These are phyloP conservation scores for Boulengeromyrus knoepffleri DNA, from an alignment of 2,113 vertebrate species.

Conservation along the genomic window DNA sequence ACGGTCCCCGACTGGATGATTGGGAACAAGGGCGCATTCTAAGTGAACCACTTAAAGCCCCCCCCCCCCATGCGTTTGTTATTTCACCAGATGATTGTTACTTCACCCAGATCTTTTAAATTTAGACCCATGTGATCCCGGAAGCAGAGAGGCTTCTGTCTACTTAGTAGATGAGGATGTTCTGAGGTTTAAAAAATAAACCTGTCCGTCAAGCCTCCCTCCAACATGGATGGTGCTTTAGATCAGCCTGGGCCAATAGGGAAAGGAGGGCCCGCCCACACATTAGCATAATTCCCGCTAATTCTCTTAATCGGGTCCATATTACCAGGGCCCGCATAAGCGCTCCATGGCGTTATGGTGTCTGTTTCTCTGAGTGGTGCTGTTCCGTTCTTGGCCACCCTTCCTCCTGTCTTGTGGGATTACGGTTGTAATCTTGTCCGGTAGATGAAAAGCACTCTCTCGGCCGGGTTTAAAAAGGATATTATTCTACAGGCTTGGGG, in stretches of 20 bases:
- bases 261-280: not conserved
- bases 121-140: not conserved
- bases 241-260: not conserved
- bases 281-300: not conserved
- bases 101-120: not conserved
- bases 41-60: not conserved
- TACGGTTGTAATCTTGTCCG: slow-evolving; percentile 51
- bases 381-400: not conserved
- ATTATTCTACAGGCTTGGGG: slow-evolving; percentile 43
- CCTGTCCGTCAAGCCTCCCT: not conserved
- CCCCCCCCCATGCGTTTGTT: not conserved
- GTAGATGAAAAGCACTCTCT: slow-evolving; percentile 58
- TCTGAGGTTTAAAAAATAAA: not conserved
- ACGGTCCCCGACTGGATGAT: not conserved
- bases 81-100: too few species aligned
- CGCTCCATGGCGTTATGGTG: not conserved
- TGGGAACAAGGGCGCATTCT: not conserved
- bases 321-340: not conserved
- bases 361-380: not conserved
- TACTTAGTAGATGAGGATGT: not conserved
- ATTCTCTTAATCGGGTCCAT: not conserved
- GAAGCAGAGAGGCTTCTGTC: not conserved
- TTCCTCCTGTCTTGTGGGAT: slow-evolving; percentile 41
- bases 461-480: slow-evolving; percentile 61
- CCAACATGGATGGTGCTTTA: not conserved